These are phyloP conservation scores for Archilochus colubris DNA, from an alignment of 2,113 vertebrate genomes.

Conservation along the genomic window DNA sequence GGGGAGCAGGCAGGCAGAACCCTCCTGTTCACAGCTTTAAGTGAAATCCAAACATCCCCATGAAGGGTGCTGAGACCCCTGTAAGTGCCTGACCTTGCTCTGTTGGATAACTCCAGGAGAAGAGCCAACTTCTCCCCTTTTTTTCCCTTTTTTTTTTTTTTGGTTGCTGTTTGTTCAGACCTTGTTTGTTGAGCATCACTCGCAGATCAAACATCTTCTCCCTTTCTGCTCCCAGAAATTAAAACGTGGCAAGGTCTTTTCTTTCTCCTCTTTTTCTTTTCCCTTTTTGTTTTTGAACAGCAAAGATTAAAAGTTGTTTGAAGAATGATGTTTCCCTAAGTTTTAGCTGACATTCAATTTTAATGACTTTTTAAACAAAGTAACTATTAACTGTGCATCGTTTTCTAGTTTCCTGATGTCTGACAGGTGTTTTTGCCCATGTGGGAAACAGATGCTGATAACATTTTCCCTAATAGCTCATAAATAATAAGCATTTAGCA, in stretches of 20 bases:
- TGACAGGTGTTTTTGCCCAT: slow-evolving; percentile 84
- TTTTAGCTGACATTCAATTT: slow-evolving; percentile 83
- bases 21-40: background rate
- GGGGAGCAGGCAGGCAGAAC: background rate
- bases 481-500: slow-evolving; percentile 80
- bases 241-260: slow-evolving; percentile 31
- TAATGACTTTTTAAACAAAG: slow-evolving; percentile 86
- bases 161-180: background rate
- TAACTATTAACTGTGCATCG: slow-evolving; percentile 57
- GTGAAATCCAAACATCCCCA: background rate
- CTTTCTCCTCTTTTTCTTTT: background rate
- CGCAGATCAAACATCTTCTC: background rate
- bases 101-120: background rate
- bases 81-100: background rate
- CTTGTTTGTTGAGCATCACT: background rate
- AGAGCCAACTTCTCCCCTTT: background rate
- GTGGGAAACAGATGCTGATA: slow-evolving; percentile 82
- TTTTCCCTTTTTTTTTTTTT: background rate
- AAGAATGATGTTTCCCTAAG: slow-evolving; percentile 78
- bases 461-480: slow-evolving; percentile 79
- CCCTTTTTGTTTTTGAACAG: slow-evolving; percentile 33
- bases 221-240: slow-evolving; percentile 44
- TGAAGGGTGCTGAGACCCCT: rapidly evolving
- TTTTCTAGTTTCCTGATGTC: slow-evolving; percentile 75
- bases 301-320: slow-evolving; percentile 73